Conservation (phyloP, 2,888 invertebrate species). For the Elysia crispata region DNA sequence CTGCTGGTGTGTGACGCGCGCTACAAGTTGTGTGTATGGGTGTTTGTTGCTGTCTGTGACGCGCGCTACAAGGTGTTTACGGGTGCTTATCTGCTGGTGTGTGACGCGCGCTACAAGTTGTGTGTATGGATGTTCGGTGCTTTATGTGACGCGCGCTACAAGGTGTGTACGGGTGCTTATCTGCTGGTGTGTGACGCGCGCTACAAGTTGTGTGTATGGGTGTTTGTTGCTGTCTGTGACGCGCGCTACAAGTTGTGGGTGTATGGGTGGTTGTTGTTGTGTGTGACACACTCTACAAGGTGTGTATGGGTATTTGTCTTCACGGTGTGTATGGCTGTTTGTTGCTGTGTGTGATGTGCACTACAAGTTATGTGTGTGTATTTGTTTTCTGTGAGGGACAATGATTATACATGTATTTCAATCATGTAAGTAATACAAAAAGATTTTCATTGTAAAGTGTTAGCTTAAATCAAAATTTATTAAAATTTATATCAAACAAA, state of each 20-base stretch:
- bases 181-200: neutral
- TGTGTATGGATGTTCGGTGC: neutral
- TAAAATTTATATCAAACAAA: neutral
- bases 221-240: neutral
- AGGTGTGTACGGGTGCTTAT: neutral
- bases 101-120: too few relatives aligned
- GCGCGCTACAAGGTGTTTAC: neutral
- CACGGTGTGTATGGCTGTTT: conserved; percentile 30
- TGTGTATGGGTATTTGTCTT: too few relatives aligned
- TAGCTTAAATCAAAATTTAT: neutral
- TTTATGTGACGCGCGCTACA: neutral
- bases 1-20: neutral
- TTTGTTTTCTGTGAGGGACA: too few relatives aligned
- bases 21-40: neutral
- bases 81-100: too few relatives aligned
- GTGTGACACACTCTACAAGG: conserved; percentile 21
- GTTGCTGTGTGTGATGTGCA: neutral
- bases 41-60: neutral
- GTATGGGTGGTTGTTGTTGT: conserved; percentile 43
- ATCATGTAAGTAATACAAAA: neutral
- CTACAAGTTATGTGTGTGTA: too few relatives aligned
- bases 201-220: neutral
- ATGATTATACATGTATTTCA: neutral
- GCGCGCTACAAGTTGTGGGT: too few relatives aligned
- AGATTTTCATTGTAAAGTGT: neutral